Evolutionary conservation across 1,140 invertebrate genomes (phyloP).

Genomic region (Anadara kagoshimensis): DNA sequence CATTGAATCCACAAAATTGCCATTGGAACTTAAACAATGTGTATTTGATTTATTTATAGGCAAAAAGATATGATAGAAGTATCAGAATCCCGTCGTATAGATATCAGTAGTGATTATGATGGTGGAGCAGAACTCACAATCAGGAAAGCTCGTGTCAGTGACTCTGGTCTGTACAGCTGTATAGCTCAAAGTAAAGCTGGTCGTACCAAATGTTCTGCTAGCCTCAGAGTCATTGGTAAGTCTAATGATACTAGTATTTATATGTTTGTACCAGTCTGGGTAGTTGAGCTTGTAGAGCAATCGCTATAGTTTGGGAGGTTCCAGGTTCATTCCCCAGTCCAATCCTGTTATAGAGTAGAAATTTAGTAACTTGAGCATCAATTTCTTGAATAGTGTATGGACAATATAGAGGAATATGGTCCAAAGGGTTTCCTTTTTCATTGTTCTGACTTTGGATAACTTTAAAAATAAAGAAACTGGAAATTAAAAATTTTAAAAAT

Average conservation of each 20-base stretch:
- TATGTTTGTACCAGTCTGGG: not conserved
- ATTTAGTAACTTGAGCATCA: too few relatives aligned
- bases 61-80: conserved; percentile 64
- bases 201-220: conserved; percentile 64
- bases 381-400: too few relatives aligned
- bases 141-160: conserved; percentile 56
- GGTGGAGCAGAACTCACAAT: conserved; percentile 65
- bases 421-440: too few relatives aligned
- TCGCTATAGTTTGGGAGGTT: too few relatives aligned
- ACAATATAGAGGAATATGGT: too few relatives aligned
- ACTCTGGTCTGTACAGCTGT: conserved; percentile 68
- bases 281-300: too few relatives aligned
- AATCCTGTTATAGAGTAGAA: too few relatives aligned
- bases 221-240: conserved; percentile 67
- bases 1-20: not conserved
- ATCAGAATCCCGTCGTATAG: conserved; percentile 45
- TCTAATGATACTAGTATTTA: not conserved
- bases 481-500: too few relatives aligned
- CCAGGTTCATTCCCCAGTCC: too few relatives aligned
- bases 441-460: too few relatives aligned
- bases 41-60: conserved; percentile 49
- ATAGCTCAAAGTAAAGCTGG: conserved; percentile 63
- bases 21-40: not conserved
- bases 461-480: too few relatives aligned
- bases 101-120: conserved; percentile 53